Evolutionary conservation across 2,113 vertebrate species (phyloP), one percentile per base, ranked within the genome.

Genomic region (Piaya cayana): DNA sequence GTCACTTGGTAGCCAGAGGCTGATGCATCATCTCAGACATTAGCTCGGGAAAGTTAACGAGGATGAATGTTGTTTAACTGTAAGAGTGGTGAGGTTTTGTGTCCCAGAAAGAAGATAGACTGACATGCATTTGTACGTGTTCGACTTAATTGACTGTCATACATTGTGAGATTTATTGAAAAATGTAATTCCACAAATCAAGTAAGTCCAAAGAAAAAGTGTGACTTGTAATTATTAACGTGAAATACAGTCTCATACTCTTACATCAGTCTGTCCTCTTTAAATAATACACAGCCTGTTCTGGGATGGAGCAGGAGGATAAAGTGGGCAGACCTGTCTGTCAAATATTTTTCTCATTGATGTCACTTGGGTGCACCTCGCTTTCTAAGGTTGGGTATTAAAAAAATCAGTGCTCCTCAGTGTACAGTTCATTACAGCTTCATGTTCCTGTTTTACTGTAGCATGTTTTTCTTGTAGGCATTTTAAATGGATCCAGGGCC

Each of bases 401-500:
- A 56, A 90, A 89, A 93, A 59, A 86, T 68, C 52, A 77, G 36
- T 83, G 43, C 65, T 53, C 80, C 60, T 94, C 89, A 94, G 76
- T 50, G 55, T 80, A 77, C 26, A 95, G 74, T 43, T 79, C 29
- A 45, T 95, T 91, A 95, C 25, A 64, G 68, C 87, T 95, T 87
- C 50, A 32, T 82, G 36, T 74, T 95, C 70, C 77, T 94, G 55
- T 82, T 96, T 74, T 91, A 70, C n/a, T 84, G 22, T 36, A 93
- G 77, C 37, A 6, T 86, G 86, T 84, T 93, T 65, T 84, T 96
- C 83, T 96, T 94, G 50, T 18, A 82, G 53, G 43, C 70, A 86
- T 97, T 96, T 93, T 76, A 91, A 92, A 90, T 69, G 6, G 49
- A 88, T 70, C 82, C 78, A 93, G 75, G 88, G 55, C 23, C 75